Conservation (phyloP, 2,888 invertebrate genomes). For the Cosmia pyralina region DNA sequence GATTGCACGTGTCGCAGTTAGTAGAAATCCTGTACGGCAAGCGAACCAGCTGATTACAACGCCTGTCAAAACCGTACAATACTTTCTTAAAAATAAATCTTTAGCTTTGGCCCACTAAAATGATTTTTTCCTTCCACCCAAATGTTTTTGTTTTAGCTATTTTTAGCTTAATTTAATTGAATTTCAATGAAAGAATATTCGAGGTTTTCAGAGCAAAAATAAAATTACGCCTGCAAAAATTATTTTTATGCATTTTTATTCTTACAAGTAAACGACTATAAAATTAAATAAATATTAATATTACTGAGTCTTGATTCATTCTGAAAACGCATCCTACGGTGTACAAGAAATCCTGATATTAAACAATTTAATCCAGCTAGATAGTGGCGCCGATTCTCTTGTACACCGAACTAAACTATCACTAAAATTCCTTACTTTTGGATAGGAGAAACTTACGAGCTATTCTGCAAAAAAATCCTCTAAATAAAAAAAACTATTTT, state of each 20-base stretch:
- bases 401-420: too few relatives aligned
- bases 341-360: not conserved
- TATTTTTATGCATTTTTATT: too few relatives aligned
- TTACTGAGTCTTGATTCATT: not conserved
- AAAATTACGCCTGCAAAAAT: too few relatives aligned
- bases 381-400: too few relatives aligned
- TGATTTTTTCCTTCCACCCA: not conserved
- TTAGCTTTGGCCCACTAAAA: not conserved
- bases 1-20: constrained; percentile 76
- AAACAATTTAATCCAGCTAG: not conserved
- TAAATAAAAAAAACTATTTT: too few relatives aligned
- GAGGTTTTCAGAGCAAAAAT: not conserved
- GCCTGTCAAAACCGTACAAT: constrained; percentile 66
- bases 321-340: too few relatives aligned
- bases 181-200: not conserved
- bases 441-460: too few relatives aligned
- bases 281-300: not conserved
- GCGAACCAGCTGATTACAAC: constrained; percentile 69
- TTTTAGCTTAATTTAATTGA: constrained; percentile 2
- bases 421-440: too few relatives aligned
- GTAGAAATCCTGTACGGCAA: constrained; percentile 74
- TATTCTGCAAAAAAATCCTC: too few relatives aligned
- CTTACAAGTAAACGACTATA: not conserved
- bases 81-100: constrained; percentile 47
- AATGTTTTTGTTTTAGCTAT: not conserved